Evolutionary conservation across 2,797 vertebrate species (phyloP).

Genomic region (Tadarida brasiliensis): DNA sequence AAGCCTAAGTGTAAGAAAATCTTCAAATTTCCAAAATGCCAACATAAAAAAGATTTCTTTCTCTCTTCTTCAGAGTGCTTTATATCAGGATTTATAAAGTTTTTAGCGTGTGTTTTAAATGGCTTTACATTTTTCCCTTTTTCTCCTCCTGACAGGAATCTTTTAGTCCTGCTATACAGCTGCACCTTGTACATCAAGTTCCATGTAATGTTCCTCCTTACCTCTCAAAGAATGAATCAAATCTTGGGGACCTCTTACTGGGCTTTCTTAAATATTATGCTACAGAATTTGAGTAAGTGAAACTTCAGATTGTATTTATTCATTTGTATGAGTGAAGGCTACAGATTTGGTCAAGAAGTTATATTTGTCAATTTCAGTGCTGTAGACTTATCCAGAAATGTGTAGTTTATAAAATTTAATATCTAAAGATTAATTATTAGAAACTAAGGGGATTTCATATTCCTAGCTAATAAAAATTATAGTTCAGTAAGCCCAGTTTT

Average conservation of each 20-base stretch:
- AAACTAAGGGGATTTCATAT: constrained; percentile 5
- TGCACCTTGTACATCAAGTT: constrained; percentile 93
- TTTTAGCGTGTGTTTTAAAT: constrained; percentile 25
- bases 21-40: constrained; percentile 61
- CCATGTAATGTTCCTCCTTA: constrained; percentile 92
- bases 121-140: constrained; percentile 14
- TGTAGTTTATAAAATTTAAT: constrained; percentile 22
- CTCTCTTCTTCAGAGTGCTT: constrained; percentile 48
- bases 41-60: not conserved
- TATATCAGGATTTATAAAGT: constrained; percentile 55
- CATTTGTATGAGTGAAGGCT: constrained; percentile 6
- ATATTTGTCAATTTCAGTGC: constrained; percentile 1
- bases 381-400: constrained; percentile 42
- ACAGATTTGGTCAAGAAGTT: constrained; percentile 22
- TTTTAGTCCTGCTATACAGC: constrained; percentile 92
- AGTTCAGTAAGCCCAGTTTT: constrained; percentile 4
- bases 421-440: not conserved
- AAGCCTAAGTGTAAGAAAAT: constrained; percentile 59
- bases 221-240: constrained; percentile 93
- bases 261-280: constrained; percentile 98
- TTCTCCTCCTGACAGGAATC: constrained; percentile 90
- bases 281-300: constrained; percentile 95
- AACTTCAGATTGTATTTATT: constrained; percentile 50
- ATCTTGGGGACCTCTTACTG: constrained; percentile 94
- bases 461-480: constrained; percentile 14